Percentiles rank a stretch among this genome's conserved stretches.
phyloP scores from a whole-genome alignment of 2,888 invertebrate species.

The Exephanes ischioxanthus region DNA sequence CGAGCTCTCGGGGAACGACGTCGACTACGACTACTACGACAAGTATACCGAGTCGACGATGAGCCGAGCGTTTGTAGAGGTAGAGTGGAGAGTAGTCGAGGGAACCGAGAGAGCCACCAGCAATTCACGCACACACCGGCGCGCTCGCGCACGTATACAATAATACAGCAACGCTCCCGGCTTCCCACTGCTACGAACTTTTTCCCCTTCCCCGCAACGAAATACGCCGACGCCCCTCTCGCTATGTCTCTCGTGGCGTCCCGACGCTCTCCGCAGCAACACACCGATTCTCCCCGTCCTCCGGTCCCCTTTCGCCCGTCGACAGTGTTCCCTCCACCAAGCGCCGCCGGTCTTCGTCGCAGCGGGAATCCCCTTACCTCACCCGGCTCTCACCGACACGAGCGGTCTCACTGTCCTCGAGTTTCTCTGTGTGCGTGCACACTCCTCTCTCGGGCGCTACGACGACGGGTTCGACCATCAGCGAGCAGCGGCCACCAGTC shows the following conservation, averaged over 20 bases:
- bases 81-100: conserved; percentile 49
- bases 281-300: conserved; percentile 19
- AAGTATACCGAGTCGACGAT: conserved; percentile 8
- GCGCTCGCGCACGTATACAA: not conserved
- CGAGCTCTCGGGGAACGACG: conserved; percentile 59
- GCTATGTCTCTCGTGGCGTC: conserved; percentile 54
- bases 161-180: conserved; percentile 65
- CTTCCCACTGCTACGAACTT: conserved; percentile 78
- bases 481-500: conserved; percentile 77
- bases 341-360: conserved; percentile 66
- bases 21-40: conserved; percentile 45
- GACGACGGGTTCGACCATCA: conserved; percentile 70
- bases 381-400: conserved; percentile 45
- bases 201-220: conserved; percentile 60
- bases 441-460: conserved; percentile 44
- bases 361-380: conserved; percentile 40
- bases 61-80: conserved; percentile 64
- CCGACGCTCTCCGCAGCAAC: conserved; percentile 66
- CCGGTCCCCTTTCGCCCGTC: conserved; percentile 43
- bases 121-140: conserved; percentile 35
- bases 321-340: conserved; percentile 57
- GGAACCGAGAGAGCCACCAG: conserved; percentile 64
- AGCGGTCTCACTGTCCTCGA: conserved; percentile 6
- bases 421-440: conserved; percentile 18
- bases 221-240: conserved; percentile 48